Conservation (phyloP, 2,797 vertebrate species). For the Cuniculus paca region DNA sequence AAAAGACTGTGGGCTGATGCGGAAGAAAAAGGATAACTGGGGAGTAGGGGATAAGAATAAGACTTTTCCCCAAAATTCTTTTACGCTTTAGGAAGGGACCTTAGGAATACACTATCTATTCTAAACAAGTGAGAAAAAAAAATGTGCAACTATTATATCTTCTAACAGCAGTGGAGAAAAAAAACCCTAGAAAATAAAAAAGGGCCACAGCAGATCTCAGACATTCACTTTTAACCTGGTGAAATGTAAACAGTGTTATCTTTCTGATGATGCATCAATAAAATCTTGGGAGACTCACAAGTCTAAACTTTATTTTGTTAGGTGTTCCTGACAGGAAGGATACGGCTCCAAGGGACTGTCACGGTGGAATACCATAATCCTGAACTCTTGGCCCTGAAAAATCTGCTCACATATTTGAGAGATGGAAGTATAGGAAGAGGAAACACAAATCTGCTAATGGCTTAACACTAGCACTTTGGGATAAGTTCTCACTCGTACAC, state of each 20-base stretch:
- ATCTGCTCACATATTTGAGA: neutral
- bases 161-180: conserved; percentile 6
- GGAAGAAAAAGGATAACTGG: neutral
- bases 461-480: neutral
- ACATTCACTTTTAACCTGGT: neutral
- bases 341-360: neutral
- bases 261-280: neutral
- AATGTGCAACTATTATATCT: neutral
- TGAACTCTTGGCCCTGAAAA: neutral
- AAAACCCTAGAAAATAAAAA: neutral
- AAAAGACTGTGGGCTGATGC: neutral
- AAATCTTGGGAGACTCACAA: neutral
- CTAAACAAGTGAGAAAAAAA: conserved; percentile 33
- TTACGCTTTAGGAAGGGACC: conserved; percentile 19
- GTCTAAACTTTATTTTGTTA: conserved; percentile 30
- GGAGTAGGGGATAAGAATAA: neutral
- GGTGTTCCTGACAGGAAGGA: neutral
- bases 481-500: neutral
- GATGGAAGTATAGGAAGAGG: conserved; percentile 21
- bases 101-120: neutral
- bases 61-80: neutral
- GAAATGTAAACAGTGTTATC: neutral
- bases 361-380: neutral
- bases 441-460: conserved; percentile 11
- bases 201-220: neutral